phyloP scores from a whole-genome alignment of 2,113 vertebrate genomes.

The Numenius arquata region DNA sequence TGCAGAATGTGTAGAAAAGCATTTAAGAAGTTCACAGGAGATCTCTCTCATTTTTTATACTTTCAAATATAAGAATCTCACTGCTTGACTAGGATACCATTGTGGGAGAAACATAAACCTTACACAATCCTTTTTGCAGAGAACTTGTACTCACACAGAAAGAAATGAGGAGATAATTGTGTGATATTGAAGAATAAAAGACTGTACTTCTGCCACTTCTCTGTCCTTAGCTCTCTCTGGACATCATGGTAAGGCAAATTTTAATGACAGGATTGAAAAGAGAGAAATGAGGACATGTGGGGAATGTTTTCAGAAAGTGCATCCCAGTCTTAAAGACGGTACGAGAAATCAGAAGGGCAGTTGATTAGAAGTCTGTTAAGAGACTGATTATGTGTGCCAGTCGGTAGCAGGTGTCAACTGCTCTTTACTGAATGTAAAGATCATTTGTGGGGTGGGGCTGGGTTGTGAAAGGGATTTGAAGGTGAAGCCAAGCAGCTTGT shows the following conservation, averaged over 20 bases:
- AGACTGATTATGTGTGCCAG: background rate
- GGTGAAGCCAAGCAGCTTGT: slow-evolving; percentile 8
- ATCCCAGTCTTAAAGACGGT: background rate
- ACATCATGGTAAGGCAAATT: background rate
- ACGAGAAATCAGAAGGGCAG: background rate
- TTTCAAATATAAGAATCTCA: background rate
- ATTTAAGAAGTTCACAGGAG: background rate
- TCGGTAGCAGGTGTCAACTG: background rate
- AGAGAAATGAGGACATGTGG: background rate
- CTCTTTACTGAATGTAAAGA: background rate
- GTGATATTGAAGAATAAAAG: background rate
- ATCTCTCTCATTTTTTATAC: background rate
- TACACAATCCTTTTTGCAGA: background rate
- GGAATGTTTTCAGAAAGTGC: background rate
- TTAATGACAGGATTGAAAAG: background rate
- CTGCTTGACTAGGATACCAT: background rate
- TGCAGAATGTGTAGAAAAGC: background rate
- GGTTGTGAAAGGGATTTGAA: background rate
- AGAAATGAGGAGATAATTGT: background rate
- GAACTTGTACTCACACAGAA: background rate
- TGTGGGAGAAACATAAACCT: background rate
- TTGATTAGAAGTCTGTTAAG: background rate
- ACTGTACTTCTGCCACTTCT: background rate
- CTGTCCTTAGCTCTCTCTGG: background rate
- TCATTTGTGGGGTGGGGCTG: slow-evolving; percentile 6